Conservation (phyloP, 2,797 vertebrate genomes). For the Oceanodroma leucorhoa region DNA sequence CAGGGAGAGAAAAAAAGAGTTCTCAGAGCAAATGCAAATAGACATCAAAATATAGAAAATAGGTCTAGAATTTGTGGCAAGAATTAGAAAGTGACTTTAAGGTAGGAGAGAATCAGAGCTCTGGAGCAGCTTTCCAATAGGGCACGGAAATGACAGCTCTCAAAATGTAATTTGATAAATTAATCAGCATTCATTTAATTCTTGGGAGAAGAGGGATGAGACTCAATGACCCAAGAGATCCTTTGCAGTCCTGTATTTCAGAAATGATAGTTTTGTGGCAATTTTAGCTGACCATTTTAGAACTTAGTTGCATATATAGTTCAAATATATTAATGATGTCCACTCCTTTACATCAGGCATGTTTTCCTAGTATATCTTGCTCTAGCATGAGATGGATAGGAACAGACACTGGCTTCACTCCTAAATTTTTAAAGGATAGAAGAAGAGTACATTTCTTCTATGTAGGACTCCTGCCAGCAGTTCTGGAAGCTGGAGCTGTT, state of each 20-base stretch:
- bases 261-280: neutral
- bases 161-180: neutral
- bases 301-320: neutral
- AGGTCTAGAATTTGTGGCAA: neutral
- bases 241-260: neutral
- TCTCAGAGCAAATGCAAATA: neutral
- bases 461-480: neutral
- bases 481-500: neutral
- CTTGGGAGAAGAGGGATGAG: neutral
- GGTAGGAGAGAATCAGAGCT: neutral
- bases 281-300: neutral
- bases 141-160: neutral
- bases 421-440: neutral
- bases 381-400: neutral
- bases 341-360: neutral
- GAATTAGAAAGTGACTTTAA: neutral
- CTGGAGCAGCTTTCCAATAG: neutral
- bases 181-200: neutral
- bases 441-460: neutral
- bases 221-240: neutral
- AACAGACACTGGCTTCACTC: neutral
- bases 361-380: neutral
- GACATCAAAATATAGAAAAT: neutral
- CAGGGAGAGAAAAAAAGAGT: neutral
- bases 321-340: neutral